A percentile compares a stretch with the other conserved stretches of the same genome.
Conservation (phyloP, 2,797 vertebrate species). For the Oreortyx pictus region DNA sequence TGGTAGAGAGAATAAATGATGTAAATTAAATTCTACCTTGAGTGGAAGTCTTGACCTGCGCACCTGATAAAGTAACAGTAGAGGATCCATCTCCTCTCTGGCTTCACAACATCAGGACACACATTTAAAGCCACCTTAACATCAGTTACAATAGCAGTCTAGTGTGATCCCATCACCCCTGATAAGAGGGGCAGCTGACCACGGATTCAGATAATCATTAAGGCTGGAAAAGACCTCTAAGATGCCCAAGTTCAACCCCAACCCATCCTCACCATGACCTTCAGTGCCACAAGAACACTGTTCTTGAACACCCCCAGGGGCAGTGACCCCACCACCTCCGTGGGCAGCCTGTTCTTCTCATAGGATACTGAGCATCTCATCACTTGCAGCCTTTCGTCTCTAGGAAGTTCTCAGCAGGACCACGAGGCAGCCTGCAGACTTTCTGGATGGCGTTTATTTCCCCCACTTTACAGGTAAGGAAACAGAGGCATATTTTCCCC, state of each 20-base stretch:
- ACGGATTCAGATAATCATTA: neutral
- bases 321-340: too few relatives aligned
- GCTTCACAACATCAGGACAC: neutral
- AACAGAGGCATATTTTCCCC: neutral
- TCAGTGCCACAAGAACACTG: too few relatives aligned
- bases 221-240: too few relatives aligned
- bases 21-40: neutral
- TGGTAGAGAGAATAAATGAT: neutral
- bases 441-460: neutral
- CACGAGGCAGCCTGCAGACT: accelerated
- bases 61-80: neutral
- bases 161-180: neutral
- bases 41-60: neutral
- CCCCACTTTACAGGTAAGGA: neutral
- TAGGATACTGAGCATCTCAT: neutral
- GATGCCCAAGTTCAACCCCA: too few relatives aligned
- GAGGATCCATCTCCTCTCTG: neutral
- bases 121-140: accelerated
- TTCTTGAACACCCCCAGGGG: too few relatives aligned
- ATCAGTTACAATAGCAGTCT: neutral
- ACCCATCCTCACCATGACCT: too few relatives aligned
- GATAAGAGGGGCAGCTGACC: neutral
- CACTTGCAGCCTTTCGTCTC: neutral
- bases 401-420: neutral
- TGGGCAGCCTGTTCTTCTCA: neutral